phyloP scores from a whole-genome alignment of 2,113 vertebrate genomes.

The Brevimyrus niger region DNA sequence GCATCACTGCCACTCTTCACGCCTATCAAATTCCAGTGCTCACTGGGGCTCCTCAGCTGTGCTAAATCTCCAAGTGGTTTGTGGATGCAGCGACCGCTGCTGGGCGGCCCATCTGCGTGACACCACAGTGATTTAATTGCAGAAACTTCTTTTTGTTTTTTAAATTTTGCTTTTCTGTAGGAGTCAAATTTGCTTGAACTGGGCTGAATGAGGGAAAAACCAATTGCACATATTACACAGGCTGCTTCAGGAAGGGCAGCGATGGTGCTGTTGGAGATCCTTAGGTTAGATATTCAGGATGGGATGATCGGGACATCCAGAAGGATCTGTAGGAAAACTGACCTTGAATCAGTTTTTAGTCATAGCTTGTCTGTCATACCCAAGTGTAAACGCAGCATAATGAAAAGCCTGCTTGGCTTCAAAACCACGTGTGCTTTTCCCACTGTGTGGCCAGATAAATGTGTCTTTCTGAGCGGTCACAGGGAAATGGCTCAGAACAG shows the following conservation, averaged over 20 bases:
- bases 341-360: neutral
- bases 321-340: neutral
- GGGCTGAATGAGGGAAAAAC: neutral
- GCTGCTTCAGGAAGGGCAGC: neutral
- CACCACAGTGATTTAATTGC: neutral
- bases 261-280: neutral
- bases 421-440: neutral
- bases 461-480: neutral
- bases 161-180: neutral
- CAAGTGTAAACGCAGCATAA: neutral
- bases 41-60: neutral
- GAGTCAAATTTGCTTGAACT: neutral
- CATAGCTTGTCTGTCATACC: neutral
- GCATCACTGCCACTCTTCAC: neutral
- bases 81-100: neutral
- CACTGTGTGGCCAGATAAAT: neutral
- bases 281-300: neutral
- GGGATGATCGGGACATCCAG: neutral
- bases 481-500: neutral
- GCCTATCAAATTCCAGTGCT: neutral
- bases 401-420: neutral
- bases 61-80: neutral
- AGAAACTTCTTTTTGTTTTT: neutral
- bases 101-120: neutral
- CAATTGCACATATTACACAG: neutral